Evolutionary conservation across 2,113 vertebrate species (phyloP).

Genomic region (Indicator indicator): DNA sequence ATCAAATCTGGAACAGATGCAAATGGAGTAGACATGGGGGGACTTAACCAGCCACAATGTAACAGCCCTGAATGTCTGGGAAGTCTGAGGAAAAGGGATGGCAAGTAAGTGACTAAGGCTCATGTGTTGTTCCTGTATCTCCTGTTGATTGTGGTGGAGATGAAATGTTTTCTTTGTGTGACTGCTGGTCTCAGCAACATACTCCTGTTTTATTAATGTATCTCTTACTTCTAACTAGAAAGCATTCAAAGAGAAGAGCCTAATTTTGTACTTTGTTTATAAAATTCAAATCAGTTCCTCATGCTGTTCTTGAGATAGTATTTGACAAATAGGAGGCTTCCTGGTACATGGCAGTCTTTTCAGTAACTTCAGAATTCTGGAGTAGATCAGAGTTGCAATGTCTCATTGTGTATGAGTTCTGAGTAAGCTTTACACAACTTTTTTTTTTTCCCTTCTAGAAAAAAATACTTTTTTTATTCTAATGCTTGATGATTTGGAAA

Average conservation of each 20-base stretch:
- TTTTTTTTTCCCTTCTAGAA: neutral
- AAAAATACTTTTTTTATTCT: neutral
- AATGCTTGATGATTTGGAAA: neutral
- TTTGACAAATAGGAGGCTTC: neutral
- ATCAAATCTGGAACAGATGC: neutral
- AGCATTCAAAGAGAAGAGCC: neutral
- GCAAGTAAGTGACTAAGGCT: neutral
- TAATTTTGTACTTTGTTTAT: neutral
- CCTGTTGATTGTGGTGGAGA: neutral
- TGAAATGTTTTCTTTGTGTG: fast-evolving
- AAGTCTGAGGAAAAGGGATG: neutral
- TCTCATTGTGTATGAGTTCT: neutral
- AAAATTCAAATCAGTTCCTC: neutral
- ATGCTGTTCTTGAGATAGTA: neutral
- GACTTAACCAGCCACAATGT: neutral
- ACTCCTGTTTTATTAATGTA: neutral
- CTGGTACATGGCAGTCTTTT: neutral
- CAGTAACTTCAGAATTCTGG: neutral
- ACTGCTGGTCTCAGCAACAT: fast-evolving
- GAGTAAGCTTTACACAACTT: neutral
- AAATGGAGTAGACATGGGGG: neutral
- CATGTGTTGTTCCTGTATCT: fast-evolving
- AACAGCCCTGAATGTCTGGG: neutral
- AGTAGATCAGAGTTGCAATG: neutral
- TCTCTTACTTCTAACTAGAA: neutral